Evolutionary conservation across 2,797 vertebrate genomes (phyloP).

Genomic region (Eulemur albifrons): DNA sequence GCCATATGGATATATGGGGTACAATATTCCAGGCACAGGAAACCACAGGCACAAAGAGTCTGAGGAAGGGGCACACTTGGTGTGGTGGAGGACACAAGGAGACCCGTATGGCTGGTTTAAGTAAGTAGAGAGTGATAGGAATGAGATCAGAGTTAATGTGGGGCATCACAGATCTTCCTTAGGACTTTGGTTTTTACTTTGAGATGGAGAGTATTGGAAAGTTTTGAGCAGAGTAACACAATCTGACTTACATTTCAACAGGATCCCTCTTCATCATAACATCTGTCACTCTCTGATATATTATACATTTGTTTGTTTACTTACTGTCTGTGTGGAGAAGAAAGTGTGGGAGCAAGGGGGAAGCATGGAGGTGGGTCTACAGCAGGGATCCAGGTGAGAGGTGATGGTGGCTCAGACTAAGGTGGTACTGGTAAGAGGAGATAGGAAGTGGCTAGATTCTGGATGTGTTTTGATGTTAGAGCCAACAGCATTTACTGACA

Average conservation of each 20-base stretch:
- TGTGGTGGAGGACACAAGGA: neutral
- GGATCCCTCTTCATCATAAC: neutral
- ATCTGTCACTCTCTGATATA: neutral
- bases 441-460: conserved; percentile 10
- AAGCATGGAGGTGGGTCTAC: neutral
- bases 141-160: neutral
- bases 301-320: neutral
- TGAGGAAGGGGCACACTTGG: neutral
- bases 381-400: neutral
- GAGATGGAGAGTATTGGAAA: neutral
- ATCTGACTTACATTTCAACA: conserved; percentile 27
- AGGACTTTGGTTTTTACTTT: conserved; percentile 14
- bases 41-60: neutral
- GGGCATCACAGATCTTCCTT: neutral
- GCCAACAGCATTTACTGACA: conserved; percentile 4
- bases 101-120: neutral
- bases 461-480: neutral
- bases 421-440: neutral
- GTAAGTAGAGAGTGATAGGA: neutral
- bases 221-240: neutral
- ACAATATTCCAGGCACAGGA: neutral
- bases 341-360: neutral
- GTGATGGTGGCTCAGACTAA: neutral
- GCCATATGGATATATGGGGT: neutral
- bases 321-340: neutral